Evolutionary conservation across 2,113 vertebrate species (phyloP).

Genomic region (Globicephala melas): DNA sequence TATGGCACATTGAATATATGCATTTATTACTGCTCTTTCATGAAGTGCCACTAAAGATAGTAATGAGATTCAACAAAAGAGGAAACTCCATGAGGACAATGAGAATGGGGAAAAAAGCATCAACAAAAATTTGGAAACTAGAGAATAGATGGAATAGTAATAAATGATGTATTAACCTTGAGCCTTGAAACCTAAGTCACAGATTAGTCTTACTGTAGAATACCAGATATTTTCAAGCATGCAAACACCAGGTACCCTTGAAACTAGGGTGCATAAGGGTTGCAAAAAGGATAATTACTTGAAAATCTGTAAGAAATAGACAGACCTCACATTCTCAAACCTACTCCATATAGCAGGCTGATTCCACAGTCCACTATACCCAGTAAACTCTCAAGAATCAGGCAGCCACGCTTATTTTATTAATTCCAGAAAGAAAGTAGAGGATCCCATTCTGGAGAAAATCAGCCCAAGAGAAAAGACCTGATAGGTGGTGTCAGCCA

Average conservation of each 20-base stretch:
- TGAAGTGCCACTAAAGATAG: not conserved
- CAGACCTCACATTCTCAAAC: not conserved
- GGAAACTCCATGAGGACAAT: not conserved
- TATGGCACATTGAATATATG: not conserved
- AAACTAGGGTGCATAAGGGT: not conserved
- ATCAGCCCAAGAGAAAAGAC: not conserved
- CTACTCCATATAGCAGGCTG: not conserved
- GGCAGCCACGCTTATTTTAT: not conserved
- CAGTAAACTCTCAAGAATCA: not conserved
- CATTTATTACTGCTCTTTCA: not conserved
- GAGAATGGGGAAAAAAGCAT: not conserved
- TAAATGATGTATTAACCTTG: not conserved
- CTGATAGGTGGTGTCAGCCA: not conserved
- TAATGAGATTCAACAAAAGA: not conserved
- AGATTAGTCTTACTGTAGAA: not conserved
- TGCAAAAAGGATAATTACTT: not conserved
- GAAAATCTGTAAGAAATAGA: not conserved
- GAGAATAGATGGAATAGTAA: not conserved
- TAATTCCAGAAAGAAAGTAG: not conserved
- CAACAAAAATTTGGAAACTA: not conserved
- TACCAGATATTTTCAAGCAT: not conserved
- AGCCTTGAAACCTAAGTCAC: not conserved
- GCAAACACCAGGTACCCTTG: not conserved
- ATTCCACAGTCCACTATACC: not conserved
- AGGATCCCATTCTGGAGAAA: not conserved